phyloP scores from a whole-genome alignment of 2,797 vertebrate genomes.

The Pteronotus mesoamericanus region DNA sequence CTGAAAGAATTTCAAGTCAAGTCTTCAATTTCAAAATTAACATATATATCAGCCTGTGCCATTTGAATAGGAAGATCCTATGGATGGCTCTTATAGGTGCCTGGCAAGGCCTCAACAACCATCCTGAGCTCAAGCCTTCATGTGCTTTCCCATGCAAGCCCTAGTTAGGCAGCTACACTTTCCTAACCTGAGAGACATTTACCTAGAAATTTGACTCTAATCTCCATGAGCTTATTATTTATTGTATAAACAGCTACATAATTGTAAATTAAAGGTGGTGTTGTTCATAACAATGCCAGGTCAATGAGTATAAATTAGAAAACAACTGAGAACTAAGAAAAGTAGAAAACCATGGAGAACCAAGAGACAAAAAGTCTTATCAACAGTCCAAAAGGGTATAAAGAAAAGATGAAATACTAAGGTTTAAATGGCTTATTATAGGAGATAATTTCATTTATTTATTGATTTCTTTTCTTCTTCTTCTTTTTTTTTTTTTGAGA shows the following conservation, averaged over 20 bases:
- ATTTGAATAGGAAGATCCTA: neutral
- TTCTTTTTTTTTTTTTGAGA: no score
- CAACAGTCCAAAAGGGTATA: neutral
- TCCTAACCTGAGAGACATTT: neutral
- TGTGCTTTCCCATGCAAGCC: neutral
- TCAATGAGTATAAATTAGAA: neutral
- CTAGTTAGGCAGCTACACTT: no score
- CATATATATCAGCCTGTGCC: neutral
- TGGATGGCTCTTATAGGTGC: neutral
- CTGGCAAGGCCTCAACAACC: neutral
- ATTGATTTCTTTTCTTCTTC: no score
- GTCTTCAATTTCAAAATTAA: constrained; percentile 62
- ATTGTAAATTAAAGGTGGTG: neutral
- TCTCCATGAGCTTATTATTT: neutral
- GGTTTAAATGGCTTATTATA: neutral
- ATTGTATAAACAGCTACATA: neutral
- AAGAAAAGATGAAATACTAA: neutral
- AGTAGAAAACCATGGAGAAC: no score
- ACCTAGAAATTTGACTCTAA: neutral
- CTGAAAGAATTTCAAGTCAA: constrained; percentile 73
- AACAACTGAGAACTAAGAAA: neutral
- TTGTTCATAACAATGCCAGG: neutral
- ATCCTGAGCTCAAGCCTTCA: rapidly evolving
- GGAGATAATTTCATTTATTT: neutral
- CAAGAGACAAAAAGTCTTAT: neutral